Evolutionary conservation across 2,888 invertebrate genomes (phyloP).

Genomic region (Amphimallon solstitiale): DNA sequence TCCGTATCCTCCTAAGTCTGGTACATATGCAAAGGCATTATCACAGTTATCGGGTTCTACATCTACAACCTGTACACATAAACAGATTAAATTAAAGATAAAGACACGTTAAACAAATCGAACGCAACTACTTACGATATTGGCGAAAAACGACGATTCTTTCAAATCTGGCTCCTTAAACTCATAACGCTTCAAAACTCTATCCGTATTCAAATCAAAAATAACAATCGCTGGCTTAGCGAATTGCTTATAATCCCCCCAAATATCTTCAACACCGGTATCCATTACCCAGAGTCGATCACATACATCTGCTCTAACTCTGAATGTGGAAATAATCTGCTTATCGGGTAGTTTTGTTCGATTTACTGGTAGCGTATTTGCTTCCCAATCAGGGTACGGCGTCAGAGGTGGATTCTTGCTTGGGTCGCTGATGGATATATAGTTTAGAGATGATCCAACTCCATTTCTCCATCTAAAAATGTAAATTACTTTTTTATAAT

Average conservation of each 20-base stretch:
- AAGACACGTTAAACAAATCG: conserved; percentile 13
- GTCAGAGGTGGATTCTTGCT: conserved; percentile 76
- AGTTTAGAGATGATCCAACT: conserved; percentile 76
- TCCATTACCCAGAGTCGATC: conserved; percentile 87
- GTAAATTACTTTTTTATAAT: not conserved
- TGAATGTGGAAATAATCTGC: conserved; percentile 77
- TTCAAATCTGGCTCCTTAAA: conserved; percentile 76
- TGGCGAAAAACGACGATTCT: conserved; percentile 82
- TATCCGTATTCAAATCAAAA: conserved; percentile 80
- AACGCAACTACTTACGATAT: conserved; percentile 70
- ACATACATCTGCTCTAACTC: conserved; percentile 78
- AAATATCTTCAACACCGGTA: conserved; percentile 79
- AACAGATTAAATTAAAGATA: not conserved
- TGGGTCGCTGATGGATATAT: conserved; percentile 67
- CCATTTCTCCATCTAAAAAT: conserved; percentile 71
- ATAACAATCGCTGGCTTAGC: conserved; percentile 74
- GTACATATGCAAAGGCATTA: conserved; percentile 80
- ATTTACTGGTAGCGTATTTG: conserved; percentile 78
- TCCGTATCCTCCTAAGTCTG: conserved; percentile 80
- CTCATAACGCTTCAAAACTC: conserved; percentile 74
- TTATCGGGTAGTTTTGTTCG: conserved; percentile 63
- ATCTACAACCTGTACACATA: conserved; percentile 72
- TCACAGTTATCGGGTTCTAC: conserved; percentile 75
- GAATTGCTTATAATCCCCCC: conserved; percentile 72
- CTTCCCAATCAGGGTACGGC: conserved; percentile 82